Evolutionary conservation across 2,113 vertebrate species (phyloP), one percentile per base, ranked within the genome.

Genomic region (Bungarus multicinctus): DNA sequence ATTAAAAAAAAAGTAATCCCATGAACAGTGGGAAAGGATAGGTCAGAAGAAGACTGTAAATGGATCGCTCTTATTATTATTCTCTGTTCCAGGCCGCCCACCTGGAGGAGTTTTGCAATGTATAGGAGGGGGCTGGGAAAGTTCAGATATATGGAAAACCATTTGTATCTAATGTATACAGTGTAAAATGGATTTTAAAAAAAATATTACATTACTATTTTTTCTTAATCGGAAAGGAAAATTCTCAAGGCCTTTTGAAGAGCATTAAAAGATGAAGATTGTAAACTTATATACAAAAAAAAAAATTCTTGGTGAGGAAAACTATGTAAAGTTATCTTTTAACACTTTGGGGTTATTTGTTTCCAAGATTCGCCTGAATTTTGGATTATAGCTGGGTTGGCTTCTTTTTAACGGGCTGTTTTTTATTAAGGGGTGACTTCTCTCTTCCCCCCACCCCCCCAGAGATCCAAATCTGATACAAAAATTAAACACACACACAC

Each of bases 161-260:
- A 97, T 97, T 97, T 98, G 98, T 98, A 98, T 98, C 97, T 98
- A 98, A 97, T 97, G 98, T 99, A 98, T 98, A 98, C 98, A 98
- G 98, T 99, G 98, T 99, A 98, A 98, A 98, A 98, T 98, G 97
- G 97, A 98, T 98, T 98, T 98, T 98, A 98, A 98, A 98, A 64
- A 22, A 57, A 99, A 98, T 98, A 98, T 98, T 98, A 98, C 98
- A 97, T 98, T 98, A 98, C 98, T 98, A 99, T 99, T 99, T 99
- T 99, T 99, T 98, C 98, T 98, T 99, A 99, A 98, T 99, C 98
- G 98, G 98, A 98, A 98, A 96, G 96, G 98, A 97, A 98, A 97
- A 97, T 97, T 98, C 97, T 98, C 97, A 98, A 98, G 97, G 98
- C 97, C 97, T 98, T 98, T 98, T 98, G 98, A 98, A 98, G 98